A percentile compares a stretch with the other conserved stretches of the same genome.
Conservation (phyloP, 1,140 invertebrate genomes). For the Dysdera silvatica region DNA sequence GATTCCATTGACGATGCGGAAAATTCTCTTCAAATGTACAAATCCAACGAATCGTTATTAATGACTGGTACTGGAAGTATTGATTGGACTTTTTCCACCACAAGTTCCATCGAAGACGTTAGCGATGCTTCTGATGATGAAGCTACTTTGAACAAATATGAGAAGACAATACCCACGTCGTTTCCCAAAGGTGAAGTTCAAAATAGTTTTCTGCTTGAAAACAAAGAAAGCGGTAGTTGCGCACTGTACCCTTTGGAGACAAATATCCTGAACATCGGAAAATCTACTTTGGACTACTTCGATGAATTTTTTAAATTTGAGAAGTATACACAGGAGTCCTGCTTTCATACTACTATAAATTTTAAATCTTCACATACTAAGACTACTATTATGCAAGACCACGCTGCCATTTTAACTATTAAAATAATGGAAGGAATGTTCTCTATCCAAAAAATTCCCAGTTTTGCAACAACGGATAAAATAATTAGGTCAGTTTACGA, state of each 20-base stretch:
- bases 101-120: slow-evolving; percentile 12
- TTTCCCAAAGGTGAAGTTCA: too few relatives aligned
- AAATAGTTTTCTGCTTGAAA: too few relatives aligned
- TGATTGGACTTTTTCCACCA: too few relatives aligned
- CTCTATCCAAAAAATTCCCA: not conserved
- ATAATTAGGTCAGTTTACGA: too few relatives aligned
- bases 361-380: not conserved
- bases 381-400: slow-evolving; percentile 21
- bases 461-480: not conserved
- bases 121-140: not conserved
- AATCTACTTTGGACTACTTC: not conserved
- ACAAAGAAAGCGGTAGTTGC: not conserved
- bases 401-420: not conserved
- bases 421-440: not conserved
- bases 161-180: too few relatives aligned
- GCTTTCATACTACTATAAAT: slow-evolving; percentile 2
- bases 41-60: too few relatives aligned
- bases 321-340: slow-evolving; percentile 3
- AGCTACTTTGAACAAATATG: too few relatives aligned
- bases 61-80: too few relatives aligned
- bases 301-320: too few relatives aligned
- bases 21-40: too few relatives aligned
- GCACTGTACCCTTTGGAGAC: not conserved
- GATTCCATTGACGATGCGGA: slow-evolving; percentile 16
- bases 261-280: not conserved